These are phyloP conservation scores for Drosophila helvetica DNA, from an alignment of 2,888 invertebrate species.

Conservation along the genomic window DNA sequence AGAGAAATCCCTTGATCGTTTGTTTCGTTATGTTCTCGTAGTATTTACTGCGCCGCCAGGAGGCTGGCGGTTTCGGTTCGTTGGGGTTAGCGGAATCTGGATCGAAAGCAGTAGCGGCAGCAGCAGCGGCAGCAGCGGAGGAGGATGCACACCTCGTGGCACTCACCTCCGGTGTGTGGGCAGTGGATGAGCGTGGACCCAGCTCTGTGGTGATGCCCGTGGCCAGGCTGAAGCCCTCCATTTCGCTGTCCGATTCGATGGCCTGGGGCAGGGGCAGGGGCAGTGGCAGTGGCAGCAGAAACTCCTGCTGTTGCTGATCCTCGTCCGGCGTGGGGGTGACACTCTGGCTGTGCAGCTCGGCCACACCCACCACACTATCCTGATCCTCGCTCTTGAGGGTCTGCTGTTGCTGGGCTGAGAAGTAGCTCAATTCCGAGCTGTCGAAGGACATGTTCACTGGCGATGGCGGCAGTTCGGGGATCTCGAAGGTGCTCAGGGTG, in stretches of 20 bases:
- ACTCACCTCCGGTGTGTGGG: conserved; percentile 82
- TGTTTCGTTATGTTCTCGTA: conserved; percentile 85
- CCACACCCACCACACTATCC: conserved; percentile 70
- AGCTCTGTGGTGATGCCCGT: conserved; percentile 70
- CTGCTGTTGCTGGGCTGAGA: conserved; percentile 71
- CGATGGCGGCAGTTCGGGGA: conserved; percentile 79
- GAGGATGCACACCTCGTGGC: conserved; percentile 25
- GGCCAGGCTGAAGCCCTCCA: conserved; percentile 68
- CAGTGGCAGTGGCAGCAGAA: conserved; percentile 40
- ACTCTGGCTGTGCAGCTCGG: conserved; percentile 80
- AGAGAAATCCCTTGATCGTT: conserved; percentile 86
- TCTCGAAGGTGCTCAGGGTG: conserved; percentile 72
- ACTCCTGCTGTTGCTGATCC: conserved; percentile 34
- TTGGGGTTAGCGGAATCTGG: conserved; percentile 51
- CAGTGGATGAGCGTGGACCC: conserved; percentile 51
- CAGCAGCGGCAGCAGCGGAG: conserved; percentile 28
- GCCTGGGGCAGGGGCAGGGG: conserved; percentile 52
- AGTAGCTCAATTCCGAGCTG: conserved; percentile 82
- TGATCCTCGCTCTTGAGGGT: conserved; percentile 58
- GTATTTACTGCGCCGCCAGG: conserved; percentile 85
- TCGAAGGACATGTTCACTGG: conserved; percentile 83
- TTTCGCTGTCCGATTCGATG: conserved; percentile 75
- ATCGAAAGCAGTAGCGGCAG: conserved; percentile 45
- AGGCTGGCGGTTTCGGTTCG: conserved; percentile 72
- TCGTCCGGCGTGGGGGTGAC: conserved; percentile 80